phyloP scores from a whole-genome alignment of 1,140 invertebrate genomes.

The Homarus americanus region DNA sequence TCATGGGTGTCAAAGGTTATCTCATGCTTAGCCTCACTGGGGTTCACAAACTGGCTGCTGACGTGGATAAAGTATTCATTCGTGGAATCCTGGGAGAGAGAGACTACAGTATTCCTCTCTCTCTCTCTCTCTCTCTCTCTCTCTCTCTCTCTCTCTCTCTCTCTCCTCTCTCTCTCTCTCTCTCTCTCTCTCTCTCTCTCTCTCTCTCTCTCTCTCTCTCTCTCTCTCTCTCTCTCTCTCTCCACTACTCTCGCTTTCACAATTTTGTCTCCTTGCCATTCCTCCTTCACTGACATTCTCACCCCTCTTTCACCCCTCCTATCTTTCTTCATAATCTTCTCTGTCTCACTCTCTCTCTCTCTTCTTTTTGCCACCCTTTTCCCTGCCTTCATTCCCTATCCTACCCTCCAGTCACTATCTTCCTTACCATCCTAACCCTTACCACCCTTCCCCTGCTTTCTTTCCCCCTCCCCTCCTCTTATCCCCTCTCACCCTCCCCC shows the following conservation, averaged over 20 bases:
- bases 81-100: background rate
- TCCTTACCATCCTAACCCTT: background rate
- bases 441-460: background rate
- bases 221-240: too few species aligned
- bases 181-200: too few species aligned
- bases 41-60: background rate
- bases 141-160: too few species aligned
- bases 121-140: too few species aligned
- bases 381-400: background rate
- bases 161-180: too few species aligned
- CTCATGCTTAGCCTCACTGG: background rate
- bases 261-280: too few species aligned
- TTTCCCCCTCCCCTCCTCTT: background rate
- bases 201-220: too few species aligned
- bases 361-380: background rate
- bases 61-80: background rate
- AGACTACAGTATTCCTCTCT: background rate
- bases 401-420: too few species aligned
- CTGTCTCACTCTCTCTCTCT: background rate
- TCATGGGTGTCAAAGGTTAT: background rate
- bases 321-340: background rate
- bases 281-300: too few species aligned
- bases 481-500: background rate
- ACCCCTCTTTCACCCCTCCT: background rate
- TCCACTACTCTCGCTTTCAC: too few species aligned